Conservation (phyloP, 2,113 vertebrate genomes). For the Lonchura striata region DNA sequence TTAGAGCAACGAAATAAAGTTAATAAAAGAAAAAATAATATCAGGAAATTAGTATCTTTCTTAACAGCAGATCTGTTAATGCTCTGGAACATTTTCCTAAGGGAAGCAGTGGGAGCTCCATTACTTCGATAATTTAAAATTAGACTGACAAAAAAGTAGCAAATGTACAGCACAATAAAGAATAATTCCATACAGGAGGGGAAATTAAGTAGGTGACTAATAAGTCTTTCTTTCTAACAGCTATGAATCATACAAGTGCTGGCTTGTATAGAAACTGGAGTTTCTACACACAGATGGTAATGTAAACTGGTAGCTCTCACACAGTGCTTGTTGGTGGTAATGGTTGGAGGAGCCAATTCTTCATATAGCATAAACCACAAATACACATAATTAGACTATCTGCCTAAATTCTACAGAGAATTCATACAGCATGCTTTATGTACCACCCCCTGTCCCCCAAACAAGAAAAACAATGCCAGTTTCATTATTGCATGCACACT, state of each 20-base stretch:
- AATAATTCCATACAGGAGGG: conserved; percentile 21
- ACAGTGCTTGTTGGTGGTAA: not conserved
- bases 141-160: conserved; percentile 1
- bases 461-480: not conserved
- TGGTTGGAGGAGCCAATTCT: not conserved
- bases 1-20: not conserved
- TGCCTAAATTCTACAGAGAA: not conserved
- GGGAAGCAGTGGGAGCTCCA: conserved; percentile 3
- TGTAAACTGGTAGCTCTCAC: not conserved
- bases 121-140: conserved; percentile 27
- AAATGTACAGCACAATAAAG: conserved; percentile 4
- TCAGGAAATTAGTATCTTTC: conserved; percentile 10
- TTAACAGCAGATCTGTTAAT: not conserved
- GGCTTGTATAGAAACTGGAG: not conserved
- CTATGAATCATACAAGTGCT: conserved; percentile 19
- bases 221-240: not conserved
- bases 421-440: not conserved
- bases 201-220: conserved; percentile 37
- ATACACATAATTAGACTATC: not conserved
- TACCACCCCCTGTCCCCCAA: not conserved
- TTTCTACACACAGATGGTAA: not conserved
- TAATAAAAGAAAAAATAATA: conserved; percentile 8
- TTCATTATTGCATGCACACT: not conserved
- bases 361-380: not conserved
- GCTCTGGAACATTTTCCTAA: not conserved